Base-by-base conservation (phyloP, 2,888 invertebrate species). In the Lomographa bimaculata region DNA sequence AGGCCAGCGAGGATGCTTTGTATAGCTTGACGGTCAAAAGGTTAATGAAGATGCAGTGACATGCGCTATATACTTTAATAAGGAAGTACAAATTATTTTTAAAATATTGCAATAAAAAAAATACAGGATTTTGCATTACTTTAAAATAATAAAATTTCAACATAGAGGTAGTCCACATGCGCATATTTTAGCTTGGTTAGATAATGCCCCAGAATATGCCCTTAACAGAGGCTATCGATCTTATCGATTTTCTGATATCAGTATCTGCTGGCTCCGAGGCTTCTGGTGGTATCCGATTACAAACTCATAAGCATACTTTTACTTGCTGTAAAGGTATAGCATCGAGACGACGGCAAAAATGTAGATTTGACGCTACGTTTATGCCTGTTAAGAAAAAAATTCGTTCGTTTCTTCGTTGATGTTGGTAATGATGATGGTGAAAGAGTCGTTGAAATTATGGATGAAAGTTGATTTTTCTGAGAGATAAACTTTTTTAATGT, bases 101-200 rank as follows among this genome's bases (percentile, higher is more conserved):
- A 50, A 19, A 8, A 49, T 63, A 7, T 39, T 71, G 6, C 41
- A 63, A 41, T 60, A 58, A 7, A 42, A 57, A 39, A 49, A 59
- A 34, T 63, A 62, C 43, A 27, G 46, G 19, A 34, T 68, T 6
- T 2, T 36, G 1, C 17, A 62, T 42, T 71, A 52, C 28, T 72
- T 71, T 32, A 54, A 50, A 18, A 32, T 56, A 19, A 60, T 69
- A 12, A 63, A 68, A 56, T 70, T 67, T 44, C 62, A 66, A 30
- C 57, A 64, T 36, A 46, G 54, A 3, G 68, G 59, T 5, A 66
- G 64, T 35, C 55, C 64, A 7, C 60, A 53, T 44, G 57, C 58
- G 7, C 57, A 62, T 26, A 54, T 59, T 11, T 30, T 64, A 5
- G 8, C 44, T 5, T 75, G 72, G 71, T 44, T 73, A 7, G 52